Percentiles rank a stretch among this genome's conserved stretches.
phyloP scores from a whole-genome alignment of 2,113 vertebrate genomes.

The Neotoma lepida region DNA sequence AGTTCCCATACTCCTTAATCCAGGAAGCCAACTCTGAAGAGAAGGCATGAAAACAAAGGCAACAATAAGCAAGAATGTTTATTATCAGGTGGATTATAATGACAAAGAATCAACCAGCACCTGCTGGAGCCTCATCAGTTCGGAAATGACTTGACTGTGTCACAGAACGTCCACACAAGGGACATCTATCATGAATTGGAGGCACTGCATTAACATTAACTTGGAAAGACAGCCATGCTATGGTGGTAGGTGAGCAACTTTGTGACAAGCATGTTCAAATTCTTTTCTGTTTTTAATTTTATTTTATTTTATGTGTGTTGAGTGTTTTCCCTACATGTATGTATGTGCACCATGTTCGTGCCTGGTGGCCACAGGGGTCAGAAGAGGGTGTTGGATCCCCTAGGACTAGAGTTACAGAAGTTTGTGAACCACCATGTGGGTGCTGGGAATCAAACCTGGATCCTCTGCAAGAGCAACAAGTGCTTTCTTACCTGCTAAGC shows the following conservation, averaged over 20 bases:
- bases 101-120: not conserved
- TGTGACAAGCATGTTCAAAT: not conserved
- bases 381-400: not conserved
- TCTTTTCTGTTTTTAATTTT: not conserved
- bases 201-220: too few relatives aligned
- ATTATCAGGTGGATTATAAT: not conserved
- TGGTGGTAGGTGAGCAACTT: not conserved
- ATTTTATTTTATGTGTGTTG: not conserved
- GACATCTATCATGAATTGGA: not conserved
- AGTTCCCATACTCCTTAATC: not conserved
- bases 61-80: not conserved
- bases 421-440: not conserved
- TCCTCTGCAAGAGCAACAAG: not conserved
- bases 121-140: not conserved
- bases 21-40: not conserved
- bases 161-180: not conserved
- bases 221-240: not conserved
- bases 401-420: not conserved
- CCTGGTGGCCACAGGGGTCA: not conserved
- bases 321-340: not conserved
- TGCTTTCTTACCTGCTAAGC: not conserved
- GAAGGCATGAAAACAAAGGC: not conserved
- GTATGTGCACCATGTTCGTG: not conserved
- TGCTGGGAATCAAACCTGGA: not conserved
- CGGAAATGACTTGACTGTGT: not conserved